These are phyloP conservation scores for Dolomedes plantarius DNA, from an alignment of 2,888 invertebrate species.

Conservation along the genomic window DNA sequence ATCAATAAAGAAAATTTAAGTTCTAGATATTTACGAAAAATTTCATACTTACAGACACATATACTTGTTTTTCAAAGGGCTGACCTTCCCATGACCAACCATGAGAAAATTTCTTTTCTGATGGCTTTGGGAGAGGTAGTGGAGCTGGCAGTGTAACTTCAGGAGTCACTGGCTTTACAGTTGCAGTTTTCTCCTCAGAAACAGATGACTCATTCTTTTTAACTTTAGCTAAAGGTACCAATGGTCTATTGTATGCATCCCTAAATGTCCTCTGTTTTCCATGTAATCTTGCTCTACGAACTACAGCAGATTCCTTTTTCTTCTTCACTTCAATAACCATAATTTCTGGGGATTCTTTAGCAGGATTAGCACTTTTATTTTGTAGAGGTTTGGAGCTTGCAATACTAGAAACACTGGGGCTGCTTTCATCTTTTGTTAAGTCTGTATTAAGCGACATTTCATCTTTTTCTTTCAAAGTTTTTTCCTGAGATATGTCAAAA, in stretches of 20 bases:
- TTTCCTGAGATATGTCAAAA: constrained; percentile 8
- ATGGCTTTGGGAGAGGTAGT: constrained; percentile 53
- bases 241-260: constrained; percentile 58
- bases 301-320: constrained; percentile 59
- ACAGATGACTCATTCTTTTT: constrained; percentile 30
- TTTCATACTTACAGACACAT: constrained; percentile 86
- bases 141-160: constrained; percentile 47
- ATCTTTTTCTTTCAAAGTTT: neutral
- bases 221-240: constrained; percentile 41
- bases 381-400: neutral
- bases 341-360: constrained; percentile 35
- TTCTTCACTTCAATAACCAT: constrained; percentile 49
- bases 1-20: too few relatives aligned
- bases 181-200: constrained; percentile 19
- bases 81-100: constrained; percentile 95
- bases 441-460: neutral
- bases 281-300: constrained; percentile 56
- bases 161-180: constrained; percentile 20
- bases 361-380: neutral
- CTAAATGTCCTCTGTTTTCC: constrained; percentile 68
- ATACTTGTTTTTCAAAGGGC: constrained; percentile 88
- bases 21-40: too few relatives aligned
- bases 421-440: neutral
- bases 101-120: constrained; percentile 84
- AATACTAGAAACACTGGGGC: neutral